Percentiles rank a stretch among this genome's conserved stretches.
These are phyloP conservation scores for Xiphophorus hellerii DNA, from an alignment of 2,113 vertebrate genomes.

Conservation along the genomic window DNA sequence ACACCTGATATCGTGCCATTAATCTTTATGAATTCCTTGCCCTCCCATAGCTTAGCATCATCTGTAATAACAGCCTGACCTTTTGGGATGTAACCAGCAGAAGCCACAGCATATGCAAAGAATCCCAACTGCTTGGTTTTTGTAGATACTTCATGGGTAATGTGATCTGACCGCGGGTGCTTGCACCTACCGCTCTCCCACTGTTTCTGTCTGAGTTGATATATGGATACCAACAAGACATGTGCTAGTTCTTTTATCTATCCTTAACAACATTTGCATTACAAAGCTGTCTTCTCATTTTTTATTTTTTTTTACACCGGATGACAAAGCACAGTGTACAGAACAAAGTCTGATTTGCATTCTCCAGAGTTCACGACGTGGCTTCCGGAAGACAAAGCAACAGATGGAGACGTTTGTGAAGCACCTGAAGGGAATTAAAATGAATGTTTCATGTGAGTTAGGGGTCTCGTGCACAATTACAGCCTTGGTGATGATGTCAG, in stretches of 20 bases:
- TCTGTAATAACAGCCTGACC: slow-evolving; percentile 24
- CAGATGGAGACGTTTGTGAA: slow-evolving; percentile 35
- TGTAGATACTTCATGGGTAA: neutral
- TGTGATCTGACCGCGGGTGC: neutral
- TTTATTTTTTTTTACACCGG: neutral
- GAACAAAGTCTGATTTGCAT: slow-evolving; percentile 19
- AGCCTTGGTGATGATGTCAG: neutral
- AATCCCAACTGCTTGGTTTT: neutral
- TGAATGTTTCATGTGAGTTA: slow-evolving; percentile 46
- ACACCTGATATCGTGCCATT: slow-evolving; percentile 16
- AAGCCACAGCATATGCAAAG: slow-evolving; percentile 5
- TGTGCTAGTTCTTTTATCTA: neutral
- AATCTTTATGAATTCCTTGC: slow-evolving; percentile 28
- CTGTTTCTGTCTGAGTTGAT: neutral
- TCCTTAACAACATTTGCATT: neutral
- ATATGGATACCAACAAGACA: neutral
- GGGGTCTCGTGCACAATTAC: slow-evolving; percentile 44
- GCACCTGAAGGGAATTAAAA: slow-evolving; percentile 26
- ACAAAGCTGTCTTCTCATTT: neutral
- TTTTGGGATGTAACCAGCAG: neutral
- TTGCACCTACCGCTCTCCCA: slow-evolving; percentile 8
- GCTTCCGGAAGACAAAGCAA: slow-evolving; percentile 29
- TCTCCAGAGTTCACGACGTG: neutral
- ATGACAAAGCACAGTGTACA: too few relatives aligned
- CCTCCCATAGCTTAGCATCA: slow-evolving; percentile 10